These are phyloP conservation scores for Clinocottus analis DNA, from an alignment of 2,113 vertebrate genomes.

Conservation along the genomic window DNA sequence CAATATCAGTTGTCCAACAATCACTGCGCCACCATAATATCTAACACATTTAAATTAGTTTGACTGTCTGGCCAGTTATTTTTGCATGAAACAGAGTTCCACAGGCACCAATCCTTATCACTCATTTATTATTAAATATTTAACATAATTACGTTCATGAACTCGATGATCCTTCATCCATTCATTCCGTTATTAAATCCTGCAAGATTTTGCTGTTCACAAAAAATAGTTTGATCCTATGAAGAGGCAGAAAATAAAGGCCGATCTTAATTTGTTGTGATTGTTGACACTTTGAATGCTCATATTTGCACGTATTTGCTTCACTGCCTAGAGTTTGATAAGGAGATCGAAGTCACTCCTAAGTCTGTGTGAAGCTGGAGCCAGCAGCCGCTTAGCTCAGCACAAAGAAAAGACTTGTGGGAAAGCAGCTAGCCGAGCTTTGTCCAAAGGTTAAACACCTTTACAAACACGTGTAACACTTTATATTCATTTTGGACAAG, in stretches of 20 bases:
- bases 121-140: background rate
- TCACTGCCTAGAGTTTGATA: no score
- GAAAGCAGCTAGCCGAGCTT: background rate
- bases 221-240: background rate
- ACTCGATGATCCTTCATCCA: background rate
- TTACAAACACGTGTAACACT: background rate
- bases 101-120: background rate
- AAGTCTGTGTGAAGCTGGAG: no score
- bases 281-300: background rate
- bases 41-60: background rate
- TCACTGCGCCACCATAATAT: background rate
- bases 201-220: background rate
- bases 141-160: background rate
- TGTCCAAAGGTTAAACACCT: background rate
- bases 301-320: background rate
- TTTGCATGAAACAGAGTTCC: constrained; percentile 4
- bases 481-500: background rate
- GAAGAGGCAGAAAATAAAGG: background rate
- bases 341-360: no score
- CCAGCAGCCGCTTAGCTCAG: no score
- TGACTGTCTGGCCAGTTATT: background rate
- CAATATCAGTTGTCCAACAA: background rate
- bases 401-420: no score
- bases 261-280: background rate
- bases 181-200: background rate